Conservation (phyloP, 2,888 invertebrate species). For the Peribatodes rhomboidaria region DNA sequence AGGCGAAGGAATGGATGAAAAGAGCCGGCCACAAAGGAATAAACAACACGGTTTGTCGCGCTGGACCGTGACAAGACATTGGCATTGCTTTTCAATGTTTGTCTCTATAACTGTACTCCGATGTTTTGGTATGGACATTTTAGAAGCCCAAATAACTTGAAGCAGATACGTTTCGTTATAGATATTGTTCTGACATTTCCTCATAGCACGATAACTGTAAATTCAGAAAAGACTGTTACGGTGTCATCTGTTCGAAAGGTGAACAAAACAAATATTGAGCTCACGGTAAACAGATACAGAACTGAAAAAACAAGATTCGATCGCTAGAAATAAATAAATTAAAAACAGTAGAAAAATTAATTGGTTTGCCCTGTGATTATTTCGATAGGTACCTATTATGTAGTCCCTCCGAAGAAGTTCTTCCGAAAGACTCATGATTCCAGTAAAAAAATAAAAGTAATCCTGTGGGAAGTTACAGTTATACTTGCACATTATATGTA, state of each 20-base stretch:
- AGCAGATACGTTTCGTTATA: constrained; percentile 14
- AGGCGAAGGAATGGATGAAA: constrained; percentile 45
- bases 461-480: no score
- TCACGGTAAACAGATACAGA: neutral
- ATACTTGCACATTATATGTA: neutral
- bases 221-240: neutral
- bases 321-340: no score
- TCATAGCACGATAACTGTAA: constrained; percentile 10
- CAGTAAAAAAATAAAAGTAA: no score
- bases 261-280: no score
- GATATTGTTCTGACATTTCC: constrained; percentile 10
- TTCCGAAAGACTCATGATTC: no score
- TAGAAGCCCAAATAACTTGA: constrained; percentile 17
- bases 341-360: no score
- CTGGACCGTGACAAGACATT: constrained; percentile 54
- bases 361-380: no score
- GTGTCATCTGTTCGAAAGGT: no score
- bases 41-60: constrained; percentile 32
- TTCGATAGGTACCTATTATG: no score
- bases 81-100: constrained; percentile 48
- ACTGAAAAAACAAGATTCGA: neutral
- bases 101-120: constrained; percentile 26
- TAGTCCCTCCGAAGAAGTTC: no score
- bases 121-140: constrained; percentile 14
- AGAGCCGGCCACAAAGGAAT: constrained; percentile 40